Conservation (phyloP, 2,113 vertebrate species). For the Elgaria multicarinata region DNA sequence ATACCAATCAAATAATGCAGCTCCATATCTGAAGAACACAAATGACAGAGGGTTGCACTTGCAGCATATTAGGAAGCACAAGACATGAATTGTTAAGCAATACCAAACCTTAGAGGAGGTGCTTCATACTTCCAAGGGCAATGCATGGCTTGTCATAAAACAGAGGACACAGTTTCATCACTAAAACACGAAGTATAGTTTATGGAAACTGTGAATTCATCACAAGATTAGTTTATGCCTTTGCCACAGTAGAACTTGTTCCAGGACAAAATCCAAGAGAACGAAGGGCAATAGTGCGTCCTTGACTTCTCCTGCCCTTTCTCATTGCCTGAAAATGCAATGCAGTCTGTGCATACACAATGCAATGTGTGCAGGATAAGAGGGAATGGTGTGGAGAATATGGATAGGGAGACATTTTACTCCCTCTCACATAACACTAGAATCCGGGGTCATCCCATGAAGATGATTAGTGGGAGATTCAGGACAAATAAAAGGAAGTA, state of each 20-base stretch:
- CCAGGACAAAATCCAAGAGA: background rate
- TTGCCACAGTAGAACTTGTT: slow-evolving; percentile 31
- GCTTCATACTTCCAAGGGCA: slow-evolving; percentile 35
- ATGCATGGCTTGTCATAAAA: slow-evolving; percentile 20
- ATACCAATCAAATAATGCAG: slow-evolving; percentile 71
- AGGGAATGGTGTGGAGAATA: too few species aligned
- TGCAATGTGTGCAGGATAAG: background rate
- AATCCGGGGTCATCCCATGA: too few species aligned
- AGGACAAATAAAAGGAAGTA: too few species aligned
- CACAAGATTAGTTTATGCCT: slow-evolving; percentile 54
- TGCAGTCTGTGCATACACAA: background rate
- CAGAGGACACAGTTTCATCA: slow-evolving; percentile 53
- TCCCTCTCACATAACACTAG: too few species aligned
- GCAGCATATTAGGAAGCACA: slow-evolving; percentile 54
- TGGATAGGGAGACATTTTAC: too few species aligned
- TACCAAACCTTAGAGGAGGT: slow-evolving; percentile 49
- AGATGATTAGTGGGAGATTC: too few species aligned
- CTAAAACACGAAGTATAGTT: slow-evolving; percentile 53
- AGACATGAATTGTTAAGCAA: slow-evolving; percentile 56
- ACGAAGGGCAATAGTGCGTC: background rate
- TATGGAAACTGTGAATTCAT: slow-evolving; percentile 62
- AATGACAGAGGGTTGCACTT: slow-evolving; percentile 64
- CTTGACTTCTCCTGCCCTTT: background rate
- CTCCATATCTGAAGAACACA: slow-evolving; percentile 67
- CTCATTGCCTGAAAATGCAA: background rate